Base-by-base conservation (phyloP, 92 coral and sea anemone species). In the Pocillopora grandis region DNA sequence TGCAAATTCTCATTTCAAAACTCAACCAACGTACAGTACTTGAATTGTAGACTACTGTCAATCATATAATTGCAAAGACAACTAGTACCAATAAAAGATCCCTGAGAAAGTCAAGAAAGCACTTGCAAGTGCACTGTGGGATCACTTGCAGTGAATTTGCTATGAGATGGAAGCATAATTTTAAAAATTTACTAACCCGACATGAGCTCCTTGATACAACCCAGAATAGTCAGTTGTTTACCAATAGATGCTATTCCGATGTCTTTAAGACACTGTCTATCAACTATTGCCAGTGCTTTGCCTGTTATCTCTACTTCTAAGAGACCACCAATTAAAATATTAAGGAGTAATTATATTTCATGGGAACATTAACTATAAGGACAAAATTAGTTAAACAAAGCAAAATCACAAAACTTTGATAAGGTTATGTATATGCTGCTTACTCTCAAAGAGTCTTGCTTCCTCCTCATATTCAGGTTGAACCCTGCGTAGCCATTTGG, bases 261-360 rank as follows among this genome's bases (percentile, higher is more conserved):
- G 70, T 83, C 87, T n/a, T 75, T 83, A 23, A 83, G 79, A 19
- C 78, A 73, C 49, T 20, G n/a, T 62, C 87, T 61, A 76, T 83
- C 87, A 64, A 83, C 36, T 75, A 83, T 74, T n/a, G 72, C 14
- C 27, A 83, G 73, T 49, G 80, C 62, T 62, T 23, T 75, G 58
- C 80, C 87, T 49, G 87, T 48, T 18, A 83, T 74, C 80, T 83
- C 87, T 64, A 75, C 48, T 75, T 75, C 80, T 83, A 74, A 56
- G 67, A 72, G 76, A 76, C 67, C 76, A 87, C 72, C 66, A 56
- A 73, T 72, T 23, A 49, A 74, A 69, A 75, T 56, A 75, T 56
- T 75, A 35, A 77, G 61, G 61, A 77, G 70, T 71, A 61, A 20
- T 77, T 77, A 62, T 62, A 77, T 61, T 77, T 77, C 35, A 77